These are phyloP conservation scores for Chaetodon auriga DNA, from an alignment of 2,113 vertebrate species.

Conservation along the genomic window DNA sequence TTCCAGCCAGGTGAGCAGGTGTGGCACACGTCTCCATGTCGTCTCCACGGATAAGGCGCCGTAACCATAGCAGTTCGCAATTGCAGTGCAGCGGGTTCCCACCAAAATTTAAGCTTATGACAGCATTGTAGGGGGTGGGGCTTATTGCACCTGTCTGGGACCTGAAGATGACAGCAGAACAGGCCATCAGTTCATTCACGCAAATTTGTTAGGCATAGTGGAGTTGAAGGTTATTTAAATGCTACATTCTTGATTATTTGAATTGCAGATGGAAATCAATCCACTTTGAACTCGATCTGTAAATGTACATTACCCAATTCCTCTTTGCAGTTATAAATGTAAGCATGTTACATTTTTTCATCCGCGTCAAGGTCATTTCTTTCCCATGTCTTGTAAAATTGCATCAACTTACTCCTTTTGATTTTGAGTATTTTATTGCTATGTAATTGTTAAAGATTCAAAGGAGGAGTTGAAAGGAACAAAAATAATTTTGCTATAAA, in stretches of 20 bases:
- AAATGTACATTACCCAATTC: no score
- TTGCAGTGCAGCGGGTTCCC: conserved; percentile 95
- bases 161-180: conserved; percentile 63
- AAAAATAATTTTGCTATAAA: neutral
- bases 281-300: neutral
- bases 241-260: neutral
- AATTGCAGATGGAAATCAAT: neutral
- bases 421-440: neutral
- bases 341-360: neutral
- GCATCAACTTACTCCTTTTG: neutral
- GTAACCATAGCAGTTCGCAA: conserved; percentile 92
- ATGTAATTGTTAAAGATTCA: neutral
- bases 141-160: conserved; percentile 89
- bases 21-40: conserved; percentile 95
- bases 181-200: neutral
- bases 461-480: neutral
- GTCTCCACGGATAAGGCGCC: conserved; percentile 87
- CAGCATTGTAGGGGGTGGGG: conserved; percentile 87
- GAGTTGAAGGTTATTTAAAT: neutral
- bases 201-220: neutral
- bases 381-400: neutral
- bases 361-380: neutral
- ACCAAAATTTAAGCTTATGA: conserved; percentile 90
- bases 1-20: conserved; percentile 87
- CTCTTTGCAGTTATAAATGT: neutral